A percentile compares a stretch with the other conserved stretches of the same genome.
Conservation (phyloP, 1,140 invertebrate genomes). For the Scaptodrosophila lebanonensis region DNA sequence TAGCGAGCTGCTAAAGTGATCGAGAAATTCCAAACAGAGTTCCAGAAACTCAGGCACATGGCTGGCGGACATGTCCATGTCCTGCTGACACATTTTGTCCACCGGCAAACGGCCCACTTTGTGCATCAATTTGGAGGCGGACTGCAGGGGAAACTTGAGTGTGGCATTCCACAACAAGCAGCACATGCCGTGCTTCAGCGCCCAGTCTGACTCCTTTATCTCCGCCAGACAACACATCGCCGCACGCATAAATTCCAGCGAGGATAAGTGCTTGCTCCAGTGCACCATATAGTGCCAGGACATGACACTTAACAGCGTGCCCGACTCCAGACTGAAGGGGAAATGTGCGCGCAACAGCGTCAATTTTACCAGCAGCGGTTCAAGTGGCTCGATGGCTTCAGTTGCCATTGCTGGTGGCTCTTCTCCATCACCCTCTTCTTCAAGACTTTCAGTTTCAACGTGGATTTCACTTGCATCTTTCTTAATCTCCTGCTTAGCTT, state of each 20-base stretch:
- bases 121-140: constrained; percentile 87
- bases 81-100: constrained; percentile 87
- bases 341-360: constrained; percentile 85
- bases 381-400: constrained; percentile 43
- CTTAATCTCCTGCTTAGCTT: not conserved
- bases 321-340: constrained; percentile 89
- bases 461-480: not conserved
- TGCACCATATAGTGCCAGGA: constrained; percentile 92
- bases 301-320: constrained; percentile 89
- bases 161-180: constrained; percentile 93
- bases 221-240: constrained; percentile 80
- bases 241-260: constrained; percentile 82
- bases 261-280: constrained; percentile 89
- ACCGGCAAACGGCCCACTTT: constrained; percentile 93
- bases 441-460: not conserved
- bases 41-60: constrained; percentile 84
- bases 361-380: constrained; percentile 80
- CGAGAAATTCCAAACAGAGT: constrained; percentile 84
- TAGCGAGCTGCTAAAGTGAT: constrained; percentile 80
- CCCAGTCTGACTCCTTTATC: constrained; percentile 79
- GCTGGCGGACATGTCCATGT: constrained; percentile 85
- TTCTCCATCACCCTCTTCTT: constrained; percentile 2
- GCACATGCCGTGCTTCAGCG: constrained; percentile 86
- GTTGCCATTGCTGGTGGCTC: constrained; percentile 10
- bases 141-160: constrained; percentile 86